Evolutionary conservation across 2,113 vertebrate species (phyloP), one percentile per base, ranked within the genome.

Genomic region (Hemibagrus wyckioides): DNA sequence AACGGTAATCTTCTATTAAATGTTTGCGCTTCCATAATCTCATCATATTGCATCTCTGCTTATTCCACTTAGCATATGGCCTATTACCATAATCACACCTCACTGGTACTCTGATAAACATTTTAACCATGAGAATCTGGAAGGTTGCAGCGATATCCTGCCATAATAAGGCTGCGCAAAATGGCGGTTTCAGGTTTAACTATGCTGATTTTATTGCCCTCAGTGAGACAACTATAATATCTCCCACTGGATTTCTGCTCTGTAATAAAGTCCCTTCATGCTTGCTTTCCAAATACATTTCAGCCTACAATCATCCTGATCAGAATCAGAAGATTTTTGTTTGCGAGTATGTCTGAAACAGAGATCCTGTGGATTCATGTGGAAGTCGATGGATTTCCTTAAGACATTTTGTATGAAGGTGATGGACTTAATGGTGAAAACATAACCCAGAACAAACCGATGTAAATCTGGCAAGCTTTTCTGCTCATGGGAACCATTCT

Each of bases 1-100:
- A 93, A 94, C 92, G 93, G 88, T 93, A 94, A 95, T 95, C 91
- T 90, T 39, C 83, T 88, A 91, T 93, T 93, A 93, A 94, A 93
- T 88, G 92, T 85, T 90, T 90, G 87, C 88, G 86, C 85, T 89
- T 91, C 91, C 91, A 92, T 93, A 94, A 94, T 94, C 92, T 89
- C 86, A 86, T 63, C 87, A 85, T 88, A 89, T 77, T 67, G 80
- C 50, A 73, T 87, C 85, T 91, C 90, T 90, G 85, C 71, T 90
- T 83, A 86, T 91, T 90, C 89, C 85, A 91, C 90, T 92, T 92
- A 93, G 90, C 93, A 93, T 94, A 93, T 92, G 93, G 90, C 90
- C 44, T 86, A 93, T 94, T 94, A 93, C 90, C 91, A 91, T 90
- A 88, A 88, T 92, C 89, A 88, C 91, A 89, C 86, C 86, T 48